Percentiles rank a stretch among this genome's conserved stretches.
Conservation (phyloP, 2,797 vertebrate species). For the Sphaeramia orbicularis region DNA sequence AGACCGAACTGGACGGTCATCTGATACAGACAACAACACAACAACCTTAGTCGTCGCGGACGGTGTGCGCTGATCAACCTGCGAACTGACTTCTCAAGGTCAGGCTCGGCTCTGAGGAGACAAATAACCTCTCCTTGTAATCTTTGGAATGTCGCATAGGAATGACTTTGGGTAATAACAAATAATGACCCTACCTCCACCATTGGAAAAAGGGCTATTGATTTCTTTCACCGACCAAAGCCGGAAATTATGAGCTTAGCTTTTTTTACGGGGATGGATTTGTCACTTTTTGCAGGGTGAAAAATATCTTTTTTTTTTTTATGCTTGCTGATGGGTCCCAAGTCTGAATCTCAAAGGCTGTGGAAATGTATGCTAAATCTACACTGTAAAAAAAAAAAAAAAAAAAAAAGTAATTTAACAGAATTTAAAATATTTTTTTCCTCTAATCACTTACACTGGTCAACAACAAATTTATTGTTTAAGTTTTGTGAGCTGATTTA, state of each 20-base stretch:
- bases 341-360: slow-evolving; percentile 12
- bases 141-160: slow-evolving; percentile 65
- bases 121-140: slow-evolving; percentile 71
- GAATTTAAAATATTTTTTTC: too few species aligned
- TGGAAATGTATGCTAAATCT: slow-evolving; percentile 1
- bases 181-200: slow-evolving; percentile 77
- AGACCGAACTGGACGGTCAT: slow-evolving; percentile 44
- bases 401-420: too few species aligned
- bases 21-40: slow-evolving; percentile 51
- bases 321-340: slow-evolving; percentile 31
- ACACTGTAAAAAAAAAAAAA: too few species aligned
- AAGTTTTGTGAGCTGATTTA: too few species aligned
- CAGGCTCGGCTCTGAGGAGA: slow-evolving; percentile 58
- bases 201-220: slow-evolving; percentile 71
- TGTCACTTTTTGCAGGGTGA: slow-evolving; percentile 49
- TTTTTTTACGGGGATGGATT: slow-evolving; percentile 67
- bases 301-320: slow-evolving; percentile 58
- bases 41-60: slow-evolving; percentile 37
- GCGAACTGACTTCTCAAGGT: slow-evolving; percentile 63
- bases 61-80: slow-evolving; percentile 39
- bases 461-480: too few species aligned
- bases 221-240: slow-evolving; percentile 68
- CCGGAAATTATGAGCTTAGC: slow-evolving; percentile 71
- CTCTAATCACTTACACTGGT: too few species aligned
- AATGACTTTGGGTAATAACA: slow-evolving; percentile 82